Conservation (phyloP, 2,888 invertebrate species). For the Pyrocoelia pectoralis region DNA sequence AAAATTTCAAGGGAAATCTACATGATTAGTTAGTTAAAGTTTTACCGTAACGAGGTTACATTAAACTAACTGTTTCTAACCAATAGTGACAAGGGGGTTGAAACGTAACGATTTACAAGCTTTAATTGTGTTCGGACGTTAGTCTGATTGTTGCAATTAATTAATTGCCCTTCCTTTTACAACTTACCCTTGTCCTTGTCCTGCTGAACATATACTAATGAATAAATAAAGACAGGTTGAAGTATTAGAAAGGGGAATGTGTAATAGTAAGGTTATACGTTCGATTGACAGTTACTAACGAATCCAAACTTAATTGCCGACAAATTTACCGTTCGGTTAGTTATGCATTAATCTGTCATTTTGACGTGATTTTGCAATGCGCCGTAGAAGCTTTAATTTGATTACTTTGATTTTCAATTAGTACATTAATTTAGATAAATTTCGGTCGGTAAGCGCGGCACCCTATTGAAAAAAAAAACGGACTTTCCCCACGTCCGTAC, state of each 20-base stretch:
- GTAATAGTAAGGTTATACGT: constrained; percentile 33
- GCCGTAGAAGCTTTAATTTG: constrained; percentile 38
- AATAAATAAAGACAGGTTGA: constrained; percentile 22
- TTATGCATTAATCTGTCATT: constrained; percentile 45
- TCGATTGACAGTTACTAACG: constrained; percentile 45
- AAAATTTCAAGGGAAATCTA: background rate
- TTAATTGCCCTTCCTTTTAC: constrained; percentile 35
- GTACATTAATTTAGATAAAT: too few relatives aligned
- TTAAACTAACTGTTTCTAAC: constrained; percentile 30
- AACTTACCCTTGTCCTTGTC: constrained; percentile 29
- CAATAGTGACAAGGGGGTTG: constrained; percentile 30
- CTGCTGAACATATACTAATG: constrained; percentile 12
- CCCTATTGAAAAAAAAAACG: too few relatives aligned
- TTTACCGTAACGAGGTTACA: constrained; percentile 18
- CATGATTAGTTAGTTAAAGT: constrained; percentile 1
- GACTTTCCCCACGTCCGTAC: too few relatives aligned
- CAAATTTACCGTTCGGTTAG: constrained; percentile 45
- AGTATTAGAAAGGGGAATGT: constrained; percentile 19
- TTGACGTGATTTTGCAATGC: constrained; percentile 44
- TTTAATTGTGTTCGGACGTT: constrained; percentile 36
- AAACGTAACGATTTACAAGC: constrained; percentile 34
- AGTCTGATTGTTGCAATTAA: constrained; percentile 34
- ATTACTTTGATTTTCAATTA: constrained; percentile 39
- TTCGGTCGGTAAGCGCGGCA: too few relatives aligned
- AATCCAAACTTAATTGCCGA: constrained; percentile 46